Percentiles rank a stretch among this genome's conserved stretches.
These are phyloP conservation scores for Maniola hyperantus DNA, from an alignment of 2,888 invertebrate genomes.

Conservation along the genomic window DNA sequence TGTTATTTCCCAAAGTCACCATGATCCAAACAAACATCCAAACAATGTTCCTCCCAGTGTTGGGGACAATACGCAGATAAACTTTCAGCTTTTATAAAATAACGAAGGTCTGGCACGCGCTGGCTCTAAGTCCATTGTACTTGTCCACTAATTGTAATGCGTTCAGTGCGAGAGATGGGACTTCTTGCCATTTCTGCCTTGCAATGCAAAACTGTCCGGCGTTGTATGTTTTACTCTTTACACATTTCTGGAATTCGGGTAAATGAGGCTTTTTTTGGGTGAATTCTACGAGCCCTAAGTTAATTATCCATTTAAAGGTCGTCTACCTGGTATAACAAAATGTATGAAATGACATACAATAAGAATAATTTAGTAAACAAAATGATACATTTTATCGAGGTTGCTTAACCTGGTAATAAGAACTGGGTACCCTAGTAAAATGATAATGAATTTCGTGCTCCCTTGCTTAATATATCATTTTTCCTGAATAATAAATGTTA, in stretches of 20 bases:
- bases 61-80: no score
- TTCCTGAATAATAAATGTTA: not conserved
- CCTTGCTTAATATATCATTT: not conserved
- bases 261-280: not conserved
- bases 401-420: not conserved
- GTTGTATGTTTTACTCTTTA: not conserved
- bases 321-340: not conserved
- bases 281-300: not conserved
- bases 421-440: not conserved
- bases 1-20: no score
- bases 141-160: no score
- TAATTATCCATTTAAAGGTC: constrained; percentile 4
- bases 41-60: no score
- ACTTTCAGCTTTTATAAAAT: no score
- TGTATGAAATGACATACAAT: constrained; percentile 3
- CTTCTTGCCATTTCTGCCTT: no score
- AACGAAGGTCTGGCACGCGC: no score
- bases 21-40: no score
- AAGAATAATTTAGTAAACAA: not conserved
- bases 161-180: no score
- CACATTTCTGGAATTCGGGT: not conserved
- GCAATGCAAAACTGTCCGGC: not conserved
- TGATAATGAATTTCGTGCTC: not conserved
- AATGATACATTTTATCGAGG: not conserved
- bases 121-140: no score